Base-by-base conservation (phyloP, 30 jellyfish, hydroid and myxozoan species). In the Morbakka virulenta region DNA sequence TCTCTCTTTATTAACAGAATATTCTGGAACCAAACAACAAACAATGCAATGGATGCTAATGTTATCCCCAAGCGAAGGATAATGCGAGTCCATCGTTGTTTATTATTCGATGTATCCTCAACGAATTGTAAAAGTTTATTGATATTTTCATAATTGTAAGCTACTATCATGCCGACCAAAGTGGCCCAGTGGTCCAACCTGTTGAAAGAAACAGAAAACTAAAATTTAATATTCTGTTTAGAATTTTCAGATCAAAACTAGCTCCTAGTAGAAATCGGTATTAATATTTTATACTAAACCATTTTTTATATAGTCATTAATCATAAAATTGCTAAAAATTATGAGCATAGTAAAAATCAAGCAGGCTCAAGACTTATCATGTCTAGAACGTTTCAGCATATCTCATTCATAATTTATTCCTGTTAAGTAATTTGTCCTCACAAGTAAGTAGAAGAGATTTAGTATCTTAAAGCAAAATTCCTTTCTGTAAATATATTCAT, bases 171-270 rank as follows among this genome's bases (percentile, higher is more conserved):
- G 14, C 97, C 97, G 41, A 89, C 82, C n/a, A 89, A 14, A 4
- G 97, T 79, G 17, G 97, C 83, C 97, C 97, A 89, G 66, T 89
- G 97, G 57, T 89, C 97, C 76, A 82, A 57, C 87, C 97, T 89
- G n/a, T 22, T 6, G 62, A 62, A 3, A 26, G 32, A 27, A 28
- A 12, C 28, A 9, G 27, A 57, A 57, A 6, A 57, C 23, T 22
- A 57, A 6, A 6, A 32, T 57, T 6, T 12, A 57, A 22, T 20
- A 6, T 13, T 57, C 12, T 23, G 12, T 14, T 57, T 57, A 31
- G 12, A 12, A 11, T 23, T 31, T 23, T 3, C 4, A 30, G 22
- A 64, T 25, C 4, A 4, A 25, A 64, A 12, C 77, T 25, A 64
- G 30, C 26, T 30, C 30, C 12, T 9, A 64, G n/a, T n/a, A n/a